These are phyloP conservation scores for Ammodytes marinus DNA, from an alignment of 2,113 vertebrate genomes.

Conservation along the genomic window DNA sequence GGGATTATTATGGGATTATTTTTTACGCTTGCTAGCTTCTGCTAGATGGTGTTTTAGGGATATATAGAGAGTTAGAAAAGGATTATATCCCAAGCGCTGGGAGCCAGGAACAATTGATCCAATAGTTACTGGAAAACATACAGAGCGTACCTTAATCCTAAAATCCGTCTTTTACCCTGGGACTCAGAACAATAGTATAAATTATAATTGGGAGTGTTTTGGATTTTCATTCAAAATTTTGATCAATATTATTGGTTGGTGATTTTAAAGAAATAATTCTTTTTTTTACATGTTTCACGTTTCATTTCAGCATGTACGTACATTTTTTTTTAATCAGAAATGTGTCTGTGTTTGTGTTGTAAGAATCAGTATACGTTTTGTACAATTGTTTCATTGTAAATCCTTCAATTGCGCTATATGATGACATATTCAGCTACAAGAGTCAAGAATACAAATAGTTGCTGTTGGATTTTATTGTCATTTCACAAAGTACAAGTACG, in stretches of 20 bases:
- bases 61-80: not conserved
- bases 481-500: not conserved
- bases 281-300: not conserved
- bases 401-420: not conserved
- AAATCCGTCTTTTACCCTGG: not conserved
- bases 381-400: not conserved
- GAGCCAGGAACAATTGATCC: not conserved
- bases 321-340: not conserved
- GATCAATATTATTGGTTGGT: not conserved
- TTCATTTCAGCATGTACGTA: not conserved
- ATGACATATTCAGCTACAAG: not conserved
- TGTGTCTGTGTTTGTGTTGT: not conserved
- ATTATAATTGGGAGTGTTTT: not conserved
- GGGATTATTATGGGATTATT: not conserved
- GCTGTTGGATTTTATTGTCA: not conserved
- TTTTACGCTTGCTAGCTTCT: not conserved
- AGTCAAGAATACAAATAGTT: not conserved
- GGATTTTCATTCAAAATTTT: not conserved
- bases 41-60: not conserved
- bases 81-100: not conserved
- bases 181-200: not conserved
- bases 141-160: not conserved
- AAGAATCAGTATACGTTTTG: not conserved
- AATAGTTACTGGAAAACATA: not conserved
- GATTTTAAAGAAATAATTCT: not conserved